These are phyloP conservation scores for Hirtodrosophila trivittata DNA, from an alignment of 2,888 invertebrate species.

Conservation along the genomic window DNA sequence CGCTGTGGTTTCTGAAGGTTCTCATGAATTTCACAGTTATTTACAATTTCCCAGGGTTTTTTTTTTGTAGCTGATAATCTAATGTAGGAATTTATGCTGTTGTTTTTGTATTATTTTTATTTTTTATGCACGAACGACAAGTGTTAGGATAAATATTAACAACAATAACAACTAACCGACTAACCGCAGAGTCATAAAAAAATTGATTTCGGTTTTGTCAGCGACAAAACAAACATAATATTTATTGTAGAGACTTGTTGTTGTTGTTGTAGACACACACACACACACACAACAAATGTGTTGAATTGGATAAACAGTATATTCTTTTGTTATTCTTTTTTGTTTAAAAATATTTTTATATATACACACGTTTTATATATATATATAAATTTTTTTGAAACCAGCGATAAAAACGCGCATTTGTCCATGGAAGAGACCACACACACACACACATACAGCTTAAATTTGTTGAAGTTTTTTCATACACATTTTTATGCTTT, in stretches of 20 bases:
- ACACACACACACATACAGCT: constrained; percentile 19
- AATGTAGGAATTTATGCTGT: background rate
- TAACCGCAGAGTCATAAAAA: constrained; percentile 59
- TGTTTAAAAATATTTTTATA: constrained; percentile 11
- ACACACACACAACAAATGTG: constrained; percentile 25
- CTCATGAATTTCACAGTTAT: background rate
- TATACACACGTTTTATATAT: constrained; percentile 7
- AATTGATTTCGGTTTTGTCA: constrained; percentile 46
- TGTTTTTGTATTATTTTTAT: constrained; percentile 1
- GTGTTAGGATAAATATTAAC: constrained; percentile 67
- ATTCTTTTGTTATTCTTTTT: constrained; percentile 29
- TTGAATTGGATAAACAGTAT: constrained; percentile 45
- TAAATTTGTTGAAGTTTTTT: no score
- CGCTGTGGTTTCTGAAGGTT: background rate
- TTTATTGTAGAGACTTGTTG: constrained; percentile 17
- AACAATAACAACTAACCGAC: constrained; percentile 43
- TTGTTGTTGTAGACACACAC: constrained; percentile 14
- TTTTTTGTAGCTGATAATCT: constrained; percentile 29
- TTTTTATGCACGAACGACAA: constrained; percentile 23
- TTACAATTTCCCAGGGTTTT: background rate
- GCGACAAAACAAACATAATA: constrained; percentile 40
- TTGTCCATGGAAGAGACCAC: constrained; percentile 11
- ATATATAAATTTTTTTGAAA: constrained; percentile 39
- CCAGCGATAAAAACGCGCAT: constrained; percentile 37
- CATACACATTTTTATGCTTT: no score